Base-by-base conservation (phyloP, 2,797 vertebrate species). In the Danio tinwini region DNA sequence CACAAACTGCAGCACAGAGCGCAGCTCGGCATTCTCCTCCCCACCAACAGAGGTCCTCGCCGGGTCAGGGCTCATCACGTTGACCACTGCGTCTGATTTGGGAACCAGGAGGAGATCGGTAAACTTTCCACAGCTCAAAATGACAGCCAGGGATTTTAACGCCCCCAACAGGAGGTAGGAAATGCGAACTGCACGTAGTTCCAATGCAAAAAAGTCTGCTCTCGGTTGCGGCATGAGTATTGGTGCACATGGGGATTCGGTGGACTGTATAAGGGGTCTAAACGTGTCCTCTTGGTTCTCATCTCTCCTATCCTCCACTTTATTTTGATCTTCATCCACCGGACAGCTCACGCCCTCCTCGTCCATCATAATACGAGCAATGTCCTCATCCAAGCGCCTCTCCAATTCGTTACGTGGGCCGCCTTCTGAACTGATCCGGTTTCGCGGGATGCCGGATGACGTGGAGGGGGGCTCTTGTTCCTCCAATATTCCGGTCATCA, bases 161-260 rank as follows among this genome's bases (percentile, higher is more conserved):
- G 93, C 92, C n/a, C 93, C 94, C 16, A 89, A 88, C 19, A 94
- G 91, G 73, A 95, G 92, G 88, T 94, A 95, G 16, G 94, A 95
- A 49, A 93, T 90, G 71, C 90, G 88, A 11, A 94, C 81, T 14
- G 93, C 93, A 53, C 91, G 91, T 42, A 94, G 86, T 85, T 95
- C 94, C 62, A 92, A 84, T 49, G 91, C 82, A 76, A 94, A 93
- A 6, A 84, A 73, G 47, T 94, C 93, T 2, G 76, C 5, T 87
- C 84, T 91, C 45, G 84, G 74, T 44, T 81, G 72, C 11, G 77
- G 67, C 87, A 88, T 12, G 62, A 65, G 69, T 29, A 40, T 75
- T 61, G 61, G 37, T 2, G 77, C 76, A 65, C 73, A 78, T 29
- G 7, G 69, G 49, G 14, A 82, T 49, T 90, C 90, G 3, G 37